Base-by-base conservation (phyloP, 2,113 vertebrate species). In the Rhinichthys klamathensis region DNA sequence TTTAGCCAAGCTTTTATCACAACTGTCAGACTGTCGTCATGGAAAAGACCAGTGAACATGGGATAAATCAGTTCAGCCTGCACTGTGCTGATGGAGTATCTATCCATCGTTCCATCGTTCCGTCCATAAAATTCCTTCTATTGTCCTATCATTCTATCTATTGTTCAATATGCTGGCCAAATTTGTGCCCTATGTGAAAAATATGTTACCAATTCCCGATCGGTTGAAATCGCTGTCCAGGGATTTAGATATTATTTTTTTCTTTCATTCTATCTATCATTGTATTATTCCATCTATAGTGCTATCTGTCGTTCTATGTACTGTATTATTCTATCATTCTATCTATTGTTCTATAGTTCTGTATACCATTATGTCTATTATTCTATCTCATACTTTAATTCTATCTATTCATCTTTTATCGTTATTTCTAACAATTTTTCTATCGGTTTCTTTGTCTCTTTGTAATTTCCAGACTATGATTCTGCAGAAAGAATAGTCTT, bases 1-100 rank as follows among this genome's bases (percentile, higher is more conserved):
- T 91, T 76, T 63, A 80, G 84, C 60, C 61, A 65, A 76, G 69
- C 87, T 92, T 92, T 92, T 91, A 92, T 91, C 89, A 81, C 70
- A 89, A 60, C 89, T 91, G 90, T 91, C 87, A 90, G 73, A 75
- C 9, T 84, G 23, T 32, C 32, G 3, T 46, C 44, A 23, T 83
- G 51, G 65, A 25, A 46, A 32, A 21, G 7, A 72, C 27, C 11
- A 25, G 51, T 21, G 63, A 80, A 58, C 72, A 60, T 73, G 23
- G 27, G 27, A 51, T 2, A 16, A 69, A 44, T 2, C 38, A 16
- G 18, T 46, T 21, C 5, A 75, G 18, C 51, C 35, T 54, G 35
- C 27, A 41, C 11, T 27, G 54, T 25, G 15, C 25, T 30, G 16
- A 56, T 21, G 16, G 6, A 25, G n/a, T 38, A 5, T 74, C 21